A percentile compares a stretch with the other conserved stretches of the same genome.
phyloP scores from a whole-genome alignment of 2,113 vertebrate species.

The Glareola pratincola region DNA sequence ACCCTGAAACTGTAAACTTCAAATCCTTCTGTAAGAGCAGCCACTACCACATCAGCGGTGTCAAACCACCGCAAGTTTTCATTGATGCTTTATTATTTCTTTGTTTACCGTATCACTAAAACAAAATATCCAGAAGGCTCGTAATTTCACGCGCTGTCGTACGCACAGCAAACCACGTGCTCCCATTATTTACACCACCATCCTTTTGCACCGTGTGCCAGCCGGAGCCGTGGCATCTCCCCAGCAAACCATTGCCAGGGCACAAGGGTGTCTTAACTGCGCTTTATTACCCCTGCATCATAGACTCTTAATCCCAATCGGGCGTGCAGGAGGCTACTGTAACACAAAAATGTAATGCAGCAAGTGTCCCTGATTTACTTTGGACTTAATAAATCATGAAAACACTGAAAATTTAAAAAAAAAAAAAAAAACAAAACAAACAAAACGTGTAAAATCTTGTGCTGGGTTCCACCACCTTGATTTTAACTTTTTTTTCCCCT shows the following conservation, averaged over 20 bases:
- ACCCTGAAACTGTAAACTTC: background rate
- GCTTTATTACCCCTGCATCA: background rate
- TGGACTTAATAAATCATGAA: background rate
- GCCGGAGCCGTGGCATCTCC: background rate
- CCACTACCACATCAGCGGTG: background rate
- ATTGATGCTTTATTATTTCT: background rate
- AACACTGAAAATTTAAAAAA: background rate
- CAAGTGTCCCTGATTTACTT: background rate
- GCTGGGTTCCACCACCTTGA: background rate
- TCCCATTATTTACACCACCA: background rate
- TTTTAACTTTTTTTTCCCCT: background rate
- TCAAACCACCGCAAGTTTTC: background rate
- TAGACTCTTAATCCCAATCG: background rate
- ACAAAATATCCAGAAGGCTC: background rate
- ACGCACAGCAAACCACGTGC: background rate
- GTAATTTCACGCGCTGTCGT: rapidly evolving
- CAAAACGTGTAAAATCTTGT: background rate
- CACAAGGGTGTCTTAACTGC: background rate
- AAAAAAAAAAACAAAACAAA: too few relatives aligned
- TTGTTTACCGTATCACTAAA: background rate
- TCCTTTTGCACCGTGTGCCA: background rate
- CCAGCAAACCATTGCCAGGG: background rate
- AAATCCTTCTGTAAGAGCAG: background rate
- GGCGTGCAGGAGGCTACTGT: background rate
- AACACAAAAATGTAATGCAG: background rate